These are phyloP conservation scores for Drosophila kohkoa DNA, from an alignment of 1,140 invertebrate genomes.

Conservation along the genomic window DNA sequence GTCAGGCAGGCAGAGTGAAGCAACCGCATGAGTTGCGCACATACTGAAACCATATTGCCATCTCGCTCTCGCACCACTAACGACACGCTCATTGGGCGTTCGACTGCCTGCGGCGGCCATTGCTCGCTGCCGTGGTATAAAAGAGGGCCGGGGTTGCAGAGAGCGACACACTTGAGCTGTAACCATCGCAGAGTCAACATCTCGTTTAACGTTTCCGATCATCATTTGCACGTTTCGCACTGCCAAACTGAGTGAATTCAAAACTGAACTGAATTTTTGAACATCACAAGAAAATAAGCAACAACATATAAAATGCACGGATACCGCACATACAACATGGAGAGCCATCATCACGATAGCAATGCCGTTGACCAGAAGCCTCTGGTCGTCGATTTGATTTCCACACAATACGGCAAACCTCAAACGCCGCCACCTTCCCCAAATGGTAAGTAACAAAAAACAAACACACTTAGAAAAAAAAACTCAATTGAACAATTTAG, in stretches of 20 bases:
- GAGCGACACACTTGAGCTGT: slow-evolving; percentile 78
- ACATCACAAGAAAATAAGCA: no score
- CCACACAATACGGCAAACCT: slow-evolving; percentile 80
- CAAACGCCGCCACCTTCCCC: slow-evolving; percentile 83
- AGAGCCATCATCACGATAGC: slow-evolving; percentile 73
- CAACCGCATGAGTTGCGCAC: slow-evolving; percentile 42
- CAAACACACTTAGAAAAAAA: neutral
- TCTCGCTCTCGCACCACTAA: slow-evolving; percentile 41
- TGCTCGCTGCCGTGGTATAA: slow-evolving; percentile 65
- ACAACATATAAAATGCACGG: slow-evolving; percentile 72
- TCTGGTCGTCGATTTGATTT: slow-evolving; percentile 79
- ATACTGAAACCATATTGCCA: slow-evolving; percentile 17
- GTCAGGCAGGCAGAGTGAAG: slow-evolving; percentile 29
- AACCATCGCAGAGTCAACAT: slow-evolving; percentile 69
- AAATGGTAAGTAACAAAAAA: slow-evolving; percentile 71
- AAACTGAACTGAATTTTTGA: neutral
- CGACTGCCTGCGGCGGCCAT: slow-evolving; percentile 53
- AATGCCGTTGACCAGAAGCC: slow-evolving; percentile 77
- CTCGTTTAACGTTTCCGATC: slow-evolving; percentile 12
- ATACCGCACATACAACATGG: slow-evolving; percentile 82
- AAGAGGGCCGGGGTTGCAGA: slow-evolving; percentile 66
- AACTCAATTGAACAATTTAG: slow-evolving; percentile 5
- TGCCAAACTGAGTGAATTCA: neutral
- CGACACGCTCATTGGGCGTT: slow-evolving; percentile 56
- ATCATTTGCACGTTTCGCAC: slow-evolving; percentile 6